Evolutionary conservation across 2,888 invertebrate species (phyloP), one percentile per base, ranked within the genome.

Genomic region (Tenthredo livida): DNA sequence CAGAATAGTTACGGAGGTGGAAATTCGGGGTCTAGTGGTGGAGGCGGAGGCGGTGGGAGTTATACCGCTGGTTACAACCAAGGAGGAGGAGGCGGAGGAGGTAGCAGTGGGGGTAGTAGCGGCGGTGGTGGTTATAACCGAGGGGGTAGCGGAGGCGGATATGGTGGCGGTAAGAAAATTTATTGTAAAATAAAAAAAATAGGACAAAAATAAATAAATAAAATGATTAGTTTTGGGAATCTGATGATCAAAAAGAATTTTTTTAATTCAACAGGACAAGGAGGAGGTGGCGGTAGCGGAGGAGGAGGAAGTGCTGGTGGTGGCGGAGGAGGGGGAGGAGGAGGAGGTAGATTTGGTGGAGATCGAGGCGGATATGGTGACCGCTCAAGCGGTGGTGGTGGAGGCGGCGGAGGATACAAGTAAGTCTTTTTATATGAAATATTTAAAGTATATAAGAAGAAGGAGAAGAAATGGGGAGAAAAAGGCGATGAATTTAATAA

Each of bases 311-410:
- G 37, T 37, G 37, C 7, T 7, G 37, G 37, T 37, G 37, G 33
- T 4, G 33, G 91, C 58, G 89, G 91, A 40, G 89, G 88, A 54
- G 89, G 89, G 29, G 33, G 91, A 61, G 89, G 91, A 40, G 89
- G 88, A 54, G 89, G 89, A 37, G 85, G 87, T 21, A 86, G 93
- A 89, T 93, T 91, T 82, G 88, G 92, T 54, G 87, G 90, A 80
- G 93, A 95, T 94, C 92, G 95, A 92, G 94, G 95, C 93, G 94
- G 95, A 94, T 92, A 92, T 86, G 90, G 89, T 85, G 93, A 93
- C 88, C 91, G 93, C 87, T 92, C 93, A 65, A 87, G 89, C 80
- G 86, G 89, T 77, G 88, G 90, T 87, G 91, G 93, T 47, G 87
- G 88, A 80, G 91, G 93, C 47, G 87, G 88, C 82, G 93, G 93